phyloP scores from a whole-genome alignment of 2,797 vertebrate genomes.

The Dicrostonyx torquatus region DNA sequence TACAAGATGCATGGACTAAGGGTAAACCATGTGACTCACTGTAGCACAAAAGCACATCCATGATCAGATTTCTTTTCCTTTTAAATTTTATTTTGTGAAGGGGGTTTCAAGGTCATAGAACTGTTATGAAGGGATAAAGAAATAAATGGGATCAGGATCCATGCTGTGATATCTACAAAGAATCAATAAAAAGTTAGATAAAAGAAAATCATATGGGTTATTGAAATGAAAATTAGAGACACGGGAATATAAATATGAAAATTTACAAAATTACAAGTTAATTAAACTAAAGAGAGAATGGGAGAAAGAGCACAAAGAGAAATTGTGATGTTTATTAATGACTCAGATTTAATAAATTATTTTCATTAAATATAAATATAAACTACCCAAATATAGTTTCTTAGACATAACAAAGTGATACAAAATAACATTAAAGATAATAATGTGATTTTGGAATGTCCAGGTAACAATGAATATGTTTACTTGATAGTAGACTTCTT shows the following conservation, averaged over 20 bases:
- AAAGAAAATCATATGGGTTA: background rate
- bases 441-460: background rate
- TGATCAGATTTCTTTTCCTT: background rate
- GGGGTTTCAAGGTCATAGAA: background rate
- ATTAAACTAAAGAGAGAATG: background rate
- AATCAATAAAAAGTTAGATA: background rate
- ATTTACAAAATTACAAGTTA: too few species aligned
- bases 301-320: background rate
- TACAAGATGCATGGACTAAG: background rate
- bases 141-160: background rate
- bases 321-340: background rate
- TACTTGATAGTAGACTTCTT: background rate
- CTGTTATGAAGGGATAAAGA: too few species aligned
- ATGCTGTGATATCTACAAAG: background rate
- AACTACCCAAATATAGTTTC: background rate
- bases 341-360: background rate
- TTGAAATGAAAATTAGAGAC: constrained; percentile 35
- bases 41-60: background rate
- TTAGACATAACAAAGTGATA: background rate
- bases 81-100: background rate
- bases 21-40: background rate
- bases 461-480: background rate
- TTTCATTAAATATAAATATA: background rate
- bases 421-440: background rate
- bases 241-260: background rate